phyloP scores from a whole-genome alignment of 1,140 invertebrate genomes.

The Pachypsylla venusta region DNA sequence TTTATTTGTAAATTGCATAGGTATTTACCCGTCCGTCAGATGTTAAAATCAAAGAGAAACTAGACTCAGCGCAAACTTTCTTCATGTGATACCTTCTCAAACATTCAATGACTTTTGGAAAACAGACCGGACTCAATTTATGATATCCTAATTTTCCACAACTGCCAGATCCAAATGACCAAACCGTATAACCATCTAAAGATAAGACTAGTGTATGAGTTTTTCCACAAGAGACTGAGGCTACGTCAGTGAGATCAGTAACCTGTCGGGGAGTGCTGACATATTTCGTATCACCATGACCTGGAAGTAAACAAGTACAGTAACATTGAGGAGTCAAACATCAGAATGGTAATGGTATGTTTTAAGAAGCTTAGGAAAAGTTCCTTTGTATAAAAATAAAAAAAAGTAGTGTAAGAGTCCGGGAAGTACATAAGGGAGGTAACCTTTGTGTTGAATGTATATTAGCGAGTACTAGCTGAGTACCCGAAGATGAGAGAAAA shows the following conservation, averaged over 20 bases:
- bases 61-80: constrained; percentile 42
- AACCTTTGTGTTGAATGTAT: too few relatives aligned
- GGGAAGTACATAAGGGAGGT: too few relatives aligned
- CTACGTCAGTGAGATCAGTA: constrained; percentile 38
- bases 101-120: constrained; percentile 45
- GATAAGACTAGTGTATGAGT: constrained; percentile 46
- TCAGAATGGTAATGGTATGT: constrained; percentile 12
- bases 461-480: too few relatives aligned
- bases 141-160: constrained; percentile 46
- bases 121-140: constrained; percentile 37
- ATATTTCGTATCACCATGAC: constrained; percentile 38
- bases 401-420: neutral
- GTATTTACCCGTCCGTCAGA: constrained; percentile 35
- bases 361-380: neutral
- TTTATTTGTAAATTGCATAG: constrained; percentile 1
- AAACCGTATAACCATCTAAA: constrained; percentile 43
- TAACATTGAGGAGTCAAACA: neutral
- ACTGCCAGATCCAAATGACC: constrained; percentile 48
- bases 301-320: constrained; percentile 25
- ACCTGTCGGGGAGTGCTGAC: constrained; percentile 42
- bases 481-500: too few relatives aligned
- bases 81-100: constrained; percentile 41
- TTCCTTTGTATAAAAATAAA: constrained; percentile 16
- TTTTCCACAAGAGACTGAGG: constrained; percentile 45
- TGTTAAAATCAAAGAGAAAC: constrained; percentile 44